Evolutionary conservation across 2,797 vertebrate species (phyloP), one percentile per base, ranked within the genome.

Genomic region (Microchirus variegatus): DNA sequence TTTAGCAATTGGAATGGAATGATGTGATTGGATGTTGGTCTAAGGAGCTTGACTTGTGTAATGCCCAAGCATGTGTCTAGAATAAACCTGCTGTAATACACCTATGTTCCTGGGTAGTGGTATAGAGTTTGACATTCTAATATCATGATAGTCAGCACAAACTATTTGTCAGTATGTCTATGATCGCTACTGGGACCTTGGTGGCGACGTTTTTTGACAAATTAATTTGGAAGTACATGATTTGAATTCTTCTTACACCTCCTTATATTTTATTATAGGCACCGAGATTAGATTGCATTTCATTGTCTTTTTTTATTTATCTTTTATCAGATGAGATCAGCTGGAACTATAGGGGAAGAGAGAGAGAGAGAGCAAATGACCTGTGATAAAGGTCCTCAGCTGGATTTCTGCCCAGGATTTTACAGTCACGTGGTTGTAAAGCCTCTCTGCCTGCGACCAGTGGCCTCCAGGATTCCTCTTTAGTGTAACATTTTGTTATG

Each of bases 401-500:
- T 73, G 68, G 65, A 70, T 44, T 57, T 42, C 16, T 66, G 55
- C 44, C 53, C 46, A 47, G 38, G 22, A 56, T 64, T 41, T 49
- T 49, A 53, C 47, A 42, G 37, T 59, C 67, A 31, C 22, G 22
- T 31, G 10, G 19, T 53, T 50, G 41, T 43, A 56, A 0, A 61
- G 63, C 49, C 37, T 47, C 43, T 0, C 22, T 59, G 56, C 47
- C 37, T 16, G 40, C 67, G 50, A 68, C 53, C 53, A n/a, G 37
- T 10, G 43, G 42, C 18, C 50, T 48, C 41, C 47, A 56, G 17
- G 53, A 22, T 53, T 59, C 18, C 35, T 43, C 37, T 48, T 66
- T 69, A 52, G 38, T 60, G 44, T 77, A 71, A 80, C 75, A 76
- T 81, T 81, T 82, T 52, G 41, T 71, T 59, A 38, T 63, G 45